These are phyloP conservation scores for Linyphia triangularis DNA, from an alignment of 2,888 invertebrate genomes.

Conservation along the genomic window DNA sequence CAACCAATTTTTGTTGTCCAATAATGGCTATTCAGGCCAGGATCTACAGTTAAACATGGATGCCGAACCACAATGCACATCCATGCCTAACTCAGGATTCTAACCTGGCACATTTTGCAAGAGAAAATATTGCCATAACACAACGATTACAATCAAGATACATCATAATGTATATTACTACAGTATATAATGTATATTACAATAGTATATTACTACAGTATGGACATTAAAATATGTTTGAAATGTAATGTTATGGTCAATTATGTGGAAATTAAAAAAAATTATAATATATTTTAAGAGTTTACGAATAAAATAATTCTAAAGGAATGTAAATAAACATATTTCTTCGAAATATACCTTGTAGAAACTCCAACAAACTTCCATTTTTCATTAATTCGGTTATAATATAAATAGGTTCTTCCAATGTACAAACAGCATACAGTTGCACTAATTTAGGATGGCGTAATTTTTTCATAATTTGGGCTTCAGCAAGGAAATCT, in stretches of 20 bases:
- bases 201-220: too few relatives aligned
- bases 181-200: too few relatives aligned
- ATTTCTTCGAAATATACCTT: constrained; percentile 82
- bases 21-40: too few relatives aligned
- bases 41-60: too few relatives aligned
- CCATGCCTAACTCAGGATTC: too few relatives aligned
- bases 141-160: too few relatives aligned
- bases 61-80: too few relatives aligned
- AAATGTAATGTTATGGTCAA: neutral
- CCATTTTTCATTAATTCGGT: constrained; percentile 99
- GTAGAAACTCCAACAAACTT: constrained; percentile 94
- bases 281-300: neutral
- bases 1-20: too few relatives aligned
- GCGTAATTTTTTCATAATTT: constrained; percentile 99
- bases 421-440: constrained; percentile 99
- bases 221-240: too few relatives aligned
- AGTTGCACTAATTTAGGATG: constrained; percentile 97
- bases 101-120: too few relatives aligned
- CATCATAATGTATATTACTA: too few relatives aligned
- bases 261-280: neutral
- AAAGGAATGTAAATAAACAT: neutral
- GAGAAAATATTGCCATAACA: too few relatives aligned
- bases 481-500: constrained; percentile 99
- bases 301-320: neutral
- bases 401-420: constrained; percentile 99